A percentile compares a stretch with the other conserved stretches of the same genome.
Conservation (phyloP, 64 coral and sea anemone genomes). For the Hydrozoanthus tunicans region DNA sequence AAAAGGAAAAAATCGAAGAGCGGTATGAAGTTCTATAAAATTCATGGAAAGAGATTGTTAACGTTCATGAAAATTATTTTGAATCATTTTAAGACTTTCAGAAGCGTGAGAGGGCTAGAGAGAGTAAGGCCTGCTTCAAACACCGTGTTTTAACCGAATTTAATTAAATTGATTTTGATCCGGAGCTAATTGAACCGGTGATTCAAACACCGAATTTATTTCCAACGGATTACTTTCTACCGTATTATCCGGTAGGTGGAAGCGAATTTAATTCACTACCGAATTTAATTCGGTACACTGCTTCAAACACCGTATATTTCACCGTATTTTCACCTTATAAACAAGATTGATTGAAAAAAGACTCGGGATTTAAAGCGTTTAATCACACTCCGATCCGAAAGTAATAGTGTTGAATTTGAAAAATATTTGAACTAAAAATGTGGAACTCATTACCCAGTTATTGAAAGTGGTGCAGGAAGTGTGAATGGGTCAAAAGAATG, state of each 20-base stretch:
- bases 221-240: no score
- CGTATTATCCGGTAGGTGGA: no score
- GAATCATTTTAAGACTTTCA: background rate
- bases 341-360: background rate
- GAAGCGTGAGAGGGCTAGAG: conserved; percentile 1
- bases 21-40: background rate
- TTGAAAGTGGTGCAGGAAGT: background rate
- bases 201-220: no score
- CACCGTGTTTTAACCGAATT: no score
- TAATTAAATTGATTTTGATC: no score
- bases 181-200: no score
- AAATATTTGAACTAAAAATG: conserved; percentile 16
- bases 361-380: background rate
- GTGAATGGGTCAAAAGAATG: background rate
- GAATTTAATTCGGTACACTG: no score
- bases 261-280: no score
- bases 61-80: background rate
- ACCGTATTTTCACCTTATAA: background rate
- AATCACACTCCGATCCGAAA: background rate
- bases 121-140: background rate
- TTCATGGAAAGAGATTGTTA: conserved; percentile 17
- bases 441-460: background rate
- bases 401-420: background rate
- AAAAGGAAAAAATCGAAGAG: background rate
- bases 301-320: no score